Percentiles rank a stretch among this genome's conserved stretches.
Conservation (phyloP, 1,140 invertebrate genomes). For the Ctenoplectra terminalis region DNA sequence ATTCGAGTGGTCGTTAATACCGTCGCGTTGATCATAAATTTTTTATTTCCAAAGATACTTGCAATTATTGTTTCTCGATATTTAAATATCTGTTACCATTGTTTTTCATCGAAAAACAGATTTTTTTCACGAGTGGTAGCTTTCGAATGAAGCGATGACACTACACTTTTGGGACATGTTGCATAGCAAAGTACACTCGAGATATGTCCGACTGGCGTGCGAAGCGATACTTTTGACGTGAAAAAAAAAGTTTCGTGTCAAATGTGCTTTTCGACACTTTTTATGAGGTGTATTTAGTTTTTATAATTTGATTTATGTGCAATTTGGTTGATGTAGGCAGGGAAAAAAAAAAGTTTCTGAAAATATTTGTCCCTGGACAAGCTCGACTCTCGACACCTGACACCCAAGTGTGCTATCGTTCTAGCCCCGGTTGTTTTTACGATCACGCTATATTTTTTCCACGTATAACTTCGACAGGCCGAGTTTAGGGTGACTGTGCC, state of each 20-base stretch:
- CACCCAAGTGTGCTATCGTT: not conserved
- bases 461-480: not conserved
- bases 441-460: not conserved
- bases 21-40: too few species aligned
- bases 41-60: too few species aligned
- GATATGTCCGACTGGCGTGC: not conserved
- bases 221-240: not conserved
- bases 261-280: not conserved
- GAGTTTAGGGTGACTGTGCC: not conserved
- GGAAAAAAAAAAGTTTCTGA: not conserved
- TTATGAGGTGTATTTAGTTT: not conserved
- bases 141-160: not conserved
- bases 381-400: not conserved
- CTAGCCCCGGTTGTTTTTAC: not conserved
- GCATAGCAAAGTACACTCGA: not conserved
- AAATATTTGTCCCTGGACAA: slow-evolving; percentile 2
- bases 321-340: not conserved
- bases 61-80: not conserved
- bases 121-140: not conserved
- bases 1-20: too few species aligned
- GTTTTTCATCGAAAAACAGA: not conserved
- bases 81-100: too few species aligned
- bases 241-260: not conserved
- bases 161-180: not conserved
- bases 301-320: not conserved